phyloP scores from a whole-genome alignment of 2,888 invertebrate genomes.

The Morinoia aosen region DNA sequence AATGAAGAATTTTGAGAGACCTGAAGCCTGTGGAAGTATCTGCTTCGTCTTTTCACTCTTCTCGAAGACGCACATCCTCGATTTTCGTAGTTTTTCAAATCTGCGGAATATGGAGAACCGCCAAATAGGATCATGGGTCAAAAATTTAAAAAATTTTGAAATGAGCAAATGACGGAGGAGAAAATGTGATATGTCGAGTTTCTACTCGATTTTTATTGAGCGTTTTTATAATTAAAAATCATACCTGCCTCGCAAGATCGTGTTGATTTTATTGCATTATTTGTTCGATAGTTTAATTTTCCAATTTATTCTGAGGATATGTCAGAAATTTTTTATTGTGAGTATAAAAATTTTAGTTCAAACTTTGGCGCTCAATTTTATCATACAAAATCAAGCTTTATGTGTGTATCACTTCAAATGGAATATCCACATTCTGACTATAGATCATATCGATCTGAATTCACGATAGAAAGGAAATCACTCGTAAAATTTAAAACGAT shows the following conservation, averaged over 20 bases:
- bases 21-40: not conserved
- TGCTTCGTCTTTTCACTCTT: not conserved
- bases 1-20: constrained; percentile 42
- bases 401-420: not conserved
- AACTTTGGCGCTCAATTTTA: not conserved
- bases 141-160: too few species aligned
- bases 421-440: not conserved
- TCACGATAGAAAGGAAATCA: not conserved
- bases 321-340: not conserved
- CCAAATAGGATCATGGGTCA: not conserved
- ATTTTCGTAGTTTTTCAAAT: not conserved
- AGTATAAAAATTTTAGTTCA: not conserved
- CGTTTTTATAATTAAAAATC: too few species aligned
- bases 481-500: not conserved
- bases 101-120: not conserved
- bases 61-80: not conserved
- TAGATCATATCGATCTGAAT: not conserved
- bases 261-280: too few species aligned
- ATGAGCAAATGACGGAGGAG: too few species aligned
- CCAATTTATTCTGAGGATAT: not conserved
- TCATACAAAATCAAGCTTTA: not conserved
- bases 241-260: too few species aligned
- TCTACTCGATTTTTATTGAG: not conserved
- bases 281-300: too few species aligned
- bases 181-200: not conserved